phyloP scores from a whole-genome alignment of 2,113 vertebrate species.

The Mus pahari region DNA sequence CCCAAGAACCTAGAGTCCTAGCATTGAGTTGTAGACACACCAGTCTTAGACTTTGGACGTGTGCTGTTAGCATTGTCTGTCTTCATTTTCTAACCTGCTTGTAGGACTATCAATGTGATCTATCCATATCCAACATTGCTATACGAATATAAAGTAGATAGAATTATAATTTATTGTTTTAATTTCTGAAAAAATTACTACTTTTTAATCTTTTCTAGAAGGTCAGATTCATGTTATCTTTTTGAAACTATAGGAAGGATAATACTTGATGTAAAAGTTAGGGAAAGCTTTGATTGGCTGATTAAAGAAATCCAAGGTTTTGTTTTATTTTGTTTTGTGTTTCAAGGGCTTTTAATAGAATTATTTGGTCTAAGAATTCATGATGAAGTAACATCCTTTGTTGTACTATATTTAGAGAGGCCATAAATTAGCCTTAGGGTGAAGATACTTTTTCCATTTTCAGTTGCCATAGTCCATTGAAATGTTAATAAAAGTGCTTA shows the following conservation, averaged over 20 bases:
- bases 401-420: constrained; percentile 77
- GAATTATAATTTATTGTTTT: neutral
- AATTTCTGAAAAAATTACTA: neutral
- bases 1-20: neutral
- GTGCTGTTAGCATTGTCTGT: neutral
- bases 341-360: constrained; percentile 71
- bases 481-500: constrained; percentile 66
- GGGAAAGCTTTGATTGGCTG: constrained; percentile 64
- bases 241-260: constrained; percentile 17
- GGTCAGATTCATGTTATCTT: neutral
- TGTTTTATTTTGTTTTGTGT: neutral
- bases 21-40: neutral
- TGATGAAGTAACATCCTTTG: constrained; percentile 76
- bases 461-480: constrained; percentile 69
- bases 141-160: neutral
- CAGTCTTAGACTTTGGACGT: neutral
- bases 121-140: neutral
- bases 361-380: constrained; percentile 70
- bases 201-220: constrained; percentile 39
- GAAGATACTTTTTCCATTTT: constrained; percentile 67
- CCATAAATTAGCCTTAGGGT: constrained; percentile 73
- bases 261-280: constrained; percentile 47
- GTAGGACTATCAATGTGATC: neutral
- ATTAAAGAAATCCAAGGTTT: constrained; percentile 33
- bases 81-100: constrained; percentile 3